Evolutionary conservation across 2,888 invertebrate species (phyloP).

Genomic region (Ectobius pallidus): DNA sequence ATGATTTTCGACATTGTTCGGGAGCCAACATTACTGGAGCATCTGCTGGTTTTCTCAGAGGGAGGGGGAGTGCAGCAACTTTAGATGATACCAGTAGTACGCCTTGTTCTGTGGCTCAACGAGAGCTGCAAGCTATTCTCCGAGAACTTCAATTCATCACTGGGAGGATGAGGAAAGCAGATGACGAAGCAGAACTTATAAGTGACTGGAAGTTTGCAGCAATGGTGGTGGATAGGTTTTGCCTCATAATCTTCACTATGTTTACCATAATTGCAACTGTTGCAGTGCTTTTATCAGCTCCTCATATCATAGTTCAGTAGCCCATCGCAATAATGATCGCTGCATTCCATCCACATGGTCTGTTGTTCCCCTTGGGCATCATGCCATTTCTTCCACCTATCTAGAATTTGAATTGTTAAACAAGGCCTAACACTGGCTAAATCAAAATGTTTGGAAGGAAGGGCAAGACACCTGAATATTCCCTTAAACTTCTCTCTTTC

Average conservation of each 20-base stretch:
- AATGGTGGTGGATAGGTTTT: constrained; percentile 97
- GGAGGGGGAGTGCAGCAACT: constrained; percentile 64
- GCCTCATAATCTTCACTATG: constrained; percentile 92
- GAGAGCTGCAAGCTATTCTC: constrained; percentile 89
- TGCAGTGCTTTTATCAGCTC: constrained; percentile 88
- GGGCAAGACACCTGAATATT: too few relatives aligned
- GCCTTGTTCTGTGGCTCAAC: constrained; percentile 65
- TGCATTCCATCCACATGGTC: constrained; percentile 6
- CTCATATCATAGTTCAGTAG: constrained; percentile 92
- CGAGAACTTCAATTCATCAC: constrained; percentile 95
- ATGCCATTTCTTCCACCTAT: not conserved
- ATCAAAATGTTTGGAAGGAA: too few relatives aligned
- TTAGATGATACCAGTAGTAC: constrained; percentile 65
- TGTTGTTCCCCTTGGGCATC: not conserved
- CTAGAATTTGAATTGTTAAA: too few relatives aligned
- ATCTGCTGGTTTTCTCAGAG: constrained; percentile 57
- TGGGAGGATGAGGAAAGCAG: constrained; percentile 90
- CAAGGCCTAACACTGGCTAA: too few relatives aligned
- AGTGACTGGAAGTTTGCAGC: constrained; percentile 99
- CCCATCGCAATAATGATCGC: not conserved
- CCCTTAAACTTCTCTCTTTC: too few relatives aligned
- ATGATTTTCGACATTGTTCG: constrained; percentile 78
- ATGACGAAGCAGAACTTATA: constrained; percentile 90
- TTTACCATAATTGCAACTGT: constrained; percentile 94
- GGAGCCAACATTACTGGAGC: constrained; percentile 48